Evolutionary conservation across 1,140 invertebrate genomes (phyloP), one percentile per base, ranked within the genome.

Genomic region (Homalodisca vitripennis): DNA sequence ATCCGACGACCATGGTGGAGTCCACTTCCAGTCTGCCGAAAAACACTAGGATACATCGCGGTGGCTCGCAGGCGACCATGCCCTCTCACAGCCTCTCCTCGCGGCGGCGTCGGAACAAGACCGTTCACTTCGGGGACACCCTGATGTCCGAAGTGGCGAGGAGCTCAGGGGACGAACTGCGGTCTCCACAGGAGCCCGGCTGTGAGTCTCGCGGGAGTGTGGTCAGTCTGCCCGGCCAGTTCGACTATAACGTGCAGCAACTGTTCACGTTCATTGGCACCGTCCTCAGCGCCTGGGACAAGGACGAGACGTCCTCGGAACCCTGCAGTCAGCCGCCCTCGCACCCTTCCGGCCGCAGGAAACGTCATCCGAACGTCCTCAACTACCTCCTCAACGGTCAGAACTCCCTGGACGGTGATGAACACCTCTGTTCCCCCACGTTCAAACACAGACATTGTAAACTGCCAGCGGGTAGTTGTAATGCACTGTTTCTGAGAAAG

Each of bases 71-170:
- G 32, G 32, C 32, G 6, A 47, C 63, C 1, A 66, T 66, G 63
- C 41, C 63, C 24, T 66, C 63, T 20, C 29, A 83, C 80, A 34
- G 81, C 81, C 66, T 86, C 71, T 66, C 66, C 65, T 84, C 83
- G 47, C 84, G 87, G 60, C 82, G 88, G 26, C 82, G 88, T 46
- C 82, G 88, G 60, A 86, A 89, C 79, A 89, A 89, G 79, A 89
- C 88, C 46, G 88, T 90, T 14, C 88, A 90, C 79, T 90, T 90
- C 77, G 88, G 88, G 51, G 88, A 89, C 74, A 88, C 87, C 75
- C 80, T 89, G 3, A 78, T 88, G 30, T 83, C 87, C 76, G 86
- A 88, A 81, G 63, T 47, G 65, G n/a, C n/a, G n/a, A 14, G n/a
- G 60, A 26, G 26, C 3, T 26, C 12, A 6, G 55, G 55, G 10